Evolutionary conservation across 2,888 invertebrate genomes (phyloP).

Genomic region (Melanargia galathea): DNA sequence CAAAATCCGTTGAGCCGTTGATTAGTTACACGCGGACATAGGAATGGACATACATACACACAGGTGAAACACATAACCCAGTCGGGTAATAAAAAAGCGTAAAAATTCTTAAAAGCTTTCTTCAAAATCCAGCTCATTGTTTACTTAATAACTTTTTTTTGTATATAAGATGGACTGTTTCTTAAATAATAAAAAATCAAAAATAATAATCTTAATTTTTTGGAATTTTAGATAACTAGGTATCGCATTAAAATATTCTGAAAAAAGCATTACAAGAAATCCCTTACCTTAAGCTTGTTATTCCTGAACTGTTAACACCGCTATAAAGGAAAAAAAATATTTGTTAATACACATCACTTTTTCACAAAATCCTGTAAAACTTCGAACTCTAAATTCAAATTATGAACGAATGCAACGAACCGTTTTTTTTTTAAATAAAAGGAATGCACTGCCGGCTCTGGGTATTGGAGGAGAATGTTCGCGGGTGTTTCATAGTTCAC

Average conservation of each 20-base stretch:
- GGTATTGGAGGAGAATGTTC: slow-evolving; percentile 55
- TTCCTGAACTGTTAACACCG: slow-evolving; percentile 33
- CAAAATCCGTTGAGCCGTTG: too few species aligned
- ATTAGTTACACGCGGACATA: too few species aligned
- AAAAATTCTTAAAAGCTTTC: neutral
- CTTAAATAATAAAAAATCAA: too few species aligned
- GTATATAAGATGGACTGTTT: too few species aligned
- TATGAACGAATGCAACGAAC: slow-evolving; percentile 31
- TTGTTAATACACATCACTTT: slow-evolving; percentile 32
- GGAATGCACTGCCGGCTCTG: slow-evolving; percentile 32
- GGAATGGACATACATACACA: too few species aligned
- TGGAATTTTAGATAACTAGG: too few species aligned
- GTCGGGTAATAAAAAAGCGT: too few species aligned
- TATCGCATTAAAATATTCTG: neutral
- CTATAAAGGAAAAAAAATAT: slow-evolving; percentile 39
- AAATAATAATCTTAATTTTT: too few species aligned
- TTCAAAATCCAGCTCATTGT: neutral
- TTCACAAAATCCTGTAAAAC: slow-evolving; percentile 31
- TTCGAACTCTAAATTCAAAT: slow-evolving; percentile 29
- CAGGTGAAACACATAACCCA: too few species aligned
- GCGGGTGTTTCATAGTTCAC: slow-evolving; percentile 61
- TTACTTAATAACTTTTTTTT: too few species aligned
- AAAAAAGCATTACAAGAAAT: slow-evolving; percentile 22
- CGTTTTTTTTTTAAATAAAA: slow-evolving; percentile 16
- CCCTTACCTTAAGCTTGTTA: slow-evolving; percentile 35